These are phyloP conservation scores for Pygoscelis antarcticus DNA, from an alignment of 2,113 vertebrate genomes.

Conservation along the genomic window DNA sequence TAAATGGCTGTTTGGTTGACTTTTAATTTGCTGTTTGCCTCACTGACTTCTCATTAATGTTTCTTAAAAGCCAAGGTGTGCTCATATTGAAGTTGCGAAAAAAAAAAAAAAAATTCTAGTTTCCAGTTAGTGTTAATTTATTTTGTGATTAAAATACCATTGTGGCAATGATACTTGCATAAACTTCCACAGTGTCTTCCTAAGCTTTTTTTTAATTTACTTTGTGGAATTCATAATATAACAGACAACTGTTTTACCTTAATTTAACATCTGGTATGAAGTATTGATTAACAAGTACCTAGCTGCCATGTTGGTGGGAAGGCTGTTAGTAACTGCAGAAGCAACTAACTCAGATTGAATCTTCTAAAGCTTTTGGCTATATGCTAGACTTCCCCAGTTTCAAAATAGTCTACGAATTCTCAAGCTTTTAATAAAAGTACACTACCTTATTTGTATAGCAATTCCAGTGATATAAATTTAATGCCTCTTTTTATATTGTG, in stretches of 20 bases:
- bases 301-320: not conserved
- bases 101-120: not conserved
- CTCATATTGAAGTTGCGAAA: not conserved
- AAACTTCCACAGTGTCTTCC: not conserved
- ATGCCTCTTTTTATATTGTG: not conserved
- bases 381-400: not conserved
- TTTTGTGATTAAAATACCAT: not conserved
- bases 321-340: not conserved
- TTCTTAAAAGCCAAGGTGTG: not conserved
- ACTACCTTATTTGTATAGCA: not conserved
- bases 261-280: not conserved
- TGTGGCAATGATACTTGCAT: not conserved
- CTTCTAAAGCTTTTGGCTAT: not conserved
- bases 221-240: not conserved
- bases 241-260: not conserved
- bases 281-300: not conserved
- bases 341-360: not conserved
- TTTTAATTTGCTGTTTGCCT: not conserved
- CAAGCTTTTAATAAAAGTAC: not conserved
- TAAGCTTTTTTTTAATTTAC: not conserved
- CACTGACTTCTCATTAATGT: not conserved
- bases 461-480: not conserved
- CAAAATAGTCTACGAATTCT: not conserved
- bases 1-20: not conserved
- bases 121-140: not conserved